Conservation (phyloP, 2,797 vertebrate species). For the Microcaecilia unicolor region DNA sequence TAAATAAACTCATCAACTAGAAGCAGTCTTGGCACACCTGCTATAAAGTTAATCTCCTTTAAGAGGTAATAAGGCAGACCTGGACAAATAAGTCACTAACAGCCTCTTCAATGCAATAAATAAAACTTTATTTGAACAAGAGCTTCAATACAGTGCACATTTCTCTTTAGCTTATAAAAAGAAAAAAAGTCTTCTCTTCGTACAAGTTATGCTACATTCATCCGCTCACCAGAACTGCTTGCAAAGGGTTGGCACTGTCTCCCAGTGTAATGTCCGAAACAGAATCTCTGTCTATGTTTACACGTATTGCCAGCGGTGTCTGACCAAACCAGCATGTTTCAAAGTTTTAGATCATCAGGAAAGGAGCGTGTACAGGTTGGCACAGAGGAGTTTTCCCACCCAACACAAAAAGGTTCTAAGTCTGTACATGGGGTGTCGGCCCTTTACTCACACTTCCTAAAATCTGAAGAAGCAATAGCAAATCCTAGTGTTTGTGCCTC, state of each 20-base stretch:
- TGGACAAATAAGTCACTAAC: slow-evolving; percentile 38
- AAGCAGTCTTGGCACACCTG: no score
- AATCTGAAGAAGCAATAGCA: slow-evolving; percentile 58
- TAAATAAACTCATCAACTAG: no score
- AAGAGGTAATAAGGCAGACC: no score
- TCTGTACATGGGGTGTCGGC: background rate
- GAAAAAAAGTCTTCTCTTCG: slow-evolving; percentile 32
- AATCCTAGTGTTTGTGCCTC: slow-evolving; percentile 50
- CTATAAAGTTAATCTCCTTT: no score
- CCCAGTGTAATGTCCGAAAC: slow-evolving; percentile 36
- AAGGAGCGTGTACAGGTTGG: slow-evolving; percentile 12
- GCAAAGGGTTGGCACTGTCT: slow-evolving; percentile 38
- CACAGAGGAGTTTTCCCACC: slow-evolving; percentile 11
- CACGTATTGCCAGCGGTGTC: slow-evolving; percentile 23
- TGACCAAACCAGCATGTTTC: slow-evolving; percentile 20
- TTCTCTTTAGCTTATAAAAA: slow-evolving; percentile 28
- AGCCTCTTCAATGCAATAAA: slow-evolving; percentile 58
- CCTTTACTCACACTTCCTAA: slow-evolving; percentile 4
- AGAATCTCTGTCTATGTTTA: slow-evolving; percentile 1
- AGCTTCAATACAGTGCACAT: slow-evolving; percentile 59
- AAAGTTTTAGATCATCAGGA: slow-evolving; percentile 24
- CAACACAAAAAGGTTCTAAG: slow-evolving; percentile 16
- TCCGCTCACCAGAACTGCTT: slow-evolving; percentile 32
- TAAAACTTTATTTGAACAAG: slow-evolving; percentile 69
- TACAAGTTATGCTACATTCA: slow-evolving; percentile 33